Evolutionary conservation across 1,140 invertebrate species (phyloP).

Genomic region (Sarcophaga peregrina): DNA sequence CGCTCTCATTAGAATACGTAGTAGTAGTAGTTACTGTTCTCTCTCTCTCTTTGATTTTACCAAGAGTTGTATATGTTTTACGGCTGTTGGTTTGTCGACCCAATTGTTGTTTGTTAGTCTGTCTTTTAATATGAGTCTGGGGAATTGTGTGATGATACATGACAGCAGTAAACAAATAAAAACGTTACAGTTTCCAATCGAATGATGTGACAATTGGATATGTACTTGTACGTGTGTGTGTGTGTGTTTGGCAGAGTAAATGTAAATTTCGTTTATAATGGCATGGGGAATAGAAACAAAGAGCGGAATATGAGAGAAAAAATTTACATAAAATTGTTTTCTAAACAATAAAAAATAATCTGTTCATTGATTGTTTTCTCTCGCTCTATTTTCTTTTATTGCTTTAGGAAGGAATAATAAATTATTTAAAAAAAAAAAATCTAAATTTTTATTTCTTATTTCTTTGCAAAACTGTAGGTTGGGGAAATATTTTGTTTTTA

Average conservation of each 20-base stretch:
- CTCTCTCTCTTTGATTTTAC: neutral
- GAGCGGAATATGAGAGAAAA: neutral
- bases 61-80: neutral
- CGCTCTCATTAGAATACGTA: neutral
- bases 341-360: constrained; percentile 40
- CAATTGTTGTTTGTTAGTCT: neutral
- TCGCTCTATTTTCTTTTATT: constrained; percentile 21
- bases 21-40: neutral
- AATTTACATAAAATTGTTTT: constrained; percentile 34
- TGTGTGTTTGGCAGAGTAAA: neutral
- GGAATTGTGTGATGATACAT: constrained; percentile 27
- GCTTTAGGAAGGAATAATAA: constrained; percentile 19
- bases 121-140: constrained; percentile 21
- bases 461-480: neutral
- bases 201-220: constrained; percentile 21
- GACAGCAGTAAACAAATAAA: constrained; percentile 39
- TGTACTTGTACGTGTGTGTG: neutral
- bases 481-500: too few relatives aligned
- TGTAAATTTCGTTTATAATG: neutral
- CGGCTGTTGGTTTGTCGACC: neutral
- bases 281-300: neutral
- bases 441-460: neutral
- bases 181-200: constrained; percentile 33
- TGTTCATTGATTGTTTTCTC: constrained; percentile 37
- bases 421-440: constrained; percentile 9